These are phyloP conservation scores for Drosophila pseudotakahashii DNA, from an alignment of 2,888 invertebrate species.

Conservation along the genomic window DNA sequence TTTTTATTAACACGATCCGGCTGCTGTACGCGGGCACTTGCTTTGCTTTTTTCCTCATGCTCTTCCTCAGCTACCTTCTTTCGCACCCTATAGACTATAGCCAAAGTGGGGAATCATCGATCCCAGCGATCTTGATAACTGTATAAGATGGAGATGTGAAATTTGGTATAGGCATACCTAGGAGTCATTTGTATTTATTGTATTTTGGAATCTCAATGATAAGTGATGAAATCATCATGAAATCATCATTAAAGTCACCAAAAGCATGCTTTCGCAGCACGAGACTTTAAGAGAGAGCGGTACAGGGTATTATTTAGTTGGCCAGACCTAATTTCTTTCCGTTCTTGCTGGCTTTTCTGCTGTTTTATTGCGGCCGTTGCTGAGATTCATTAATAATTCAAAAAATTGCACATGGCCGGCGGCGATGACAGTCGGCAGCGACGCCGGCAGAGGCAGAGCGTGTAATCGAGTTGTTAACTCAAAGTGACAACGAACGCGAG, in stretches of 20 bases:
- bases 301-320: constrained; percentile 11
- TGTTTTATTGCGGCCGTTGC: constrained; percentile 42
- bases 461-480: constrained; percentile 82
- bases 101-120: background rate
- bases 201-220: background rate
- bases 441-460: constrained; percentile 55
- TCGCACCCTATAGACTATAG: constrained; percentile 11
- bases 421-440: constrained; percentile 49
- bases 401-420: constrained; percentile 76
- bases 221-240: background rate
- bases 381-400: constrained; percentile 81
- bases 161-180: background rate
- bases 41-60: constrained; percentile 10
- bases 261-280: background rate
- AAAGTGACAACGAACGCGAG: constrained; percentile 73
- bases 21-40: constrained; percentile 26
- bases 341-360: constrained; percentile 16
- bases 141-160: background rate
- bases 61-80: background rate
- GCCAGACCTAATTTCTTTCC: background rate
- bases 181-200: background rate
- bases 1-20: constrained; percentile 70
- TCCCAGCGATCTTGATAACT: background rate
- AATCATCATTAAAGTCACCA: too few species aligned
- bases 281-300: too few species aligned